phyloP scores from a whole-genome alignment of 2,888 invertebrate species.

The Parapristionchus giblindavisi region DNA sequence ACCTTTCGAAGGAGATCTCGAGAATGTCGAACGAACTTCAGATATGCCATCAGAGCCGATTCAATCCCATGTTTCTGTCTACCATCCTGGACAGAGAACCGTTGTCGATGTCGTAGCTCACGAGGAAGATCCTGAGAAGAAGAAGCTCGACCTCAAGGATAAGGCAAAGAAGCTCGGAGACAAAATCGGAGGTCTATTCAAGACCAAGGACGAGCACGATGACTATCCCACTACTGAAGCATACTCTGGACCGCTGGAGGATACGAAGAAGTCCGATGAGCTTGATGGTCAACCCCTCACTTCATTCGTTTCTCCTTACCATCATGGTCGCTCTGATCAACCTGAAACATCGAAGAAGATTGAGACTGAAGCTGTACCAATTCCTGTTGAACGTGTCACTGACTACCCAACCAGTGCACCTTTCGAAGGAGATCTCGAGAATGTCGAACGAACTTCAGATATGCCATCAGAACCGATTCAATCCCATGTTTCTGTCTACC shows the following conservation, averaged over 20 bases:
- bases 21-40: not conserved
- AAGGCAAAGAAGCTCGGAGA: constrained; percentile 17
- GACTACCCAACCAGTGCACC: not conserved
- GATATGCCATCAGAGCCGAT: not conserved
- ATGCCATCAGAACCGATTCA: not conserved
- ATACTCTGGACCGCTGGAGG: constrained; percentile 1
- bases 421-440: constrained; percentile 16
- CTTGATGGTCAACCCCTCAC: constrained; percentile 7
- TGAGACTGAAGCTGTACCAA: not conserved
- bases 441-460: not conserved
- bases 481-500: constrained; percentile 11
- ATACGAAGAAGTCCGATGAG: not conserved
- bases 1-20: constrained; percentile 12
- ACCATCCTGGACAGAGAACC: not conserved
- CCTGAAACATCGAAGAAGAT: not conserved
- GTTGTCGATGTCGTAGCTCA: not conserved
- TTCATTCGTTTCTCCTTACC: constrained; percentile 8
- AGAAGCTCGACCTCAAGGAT: constrained; percentile 16
- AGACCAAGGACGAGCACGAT: constrained; percentile 6
- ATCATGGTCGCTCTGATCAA: constrained; percentile 3
- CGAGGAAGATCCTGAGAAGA: constrained; percentile 14
- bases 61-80: not conserved
- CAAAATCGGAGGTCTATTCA: constrained; percentile 25
- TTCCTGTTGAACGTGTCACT: not conserved
- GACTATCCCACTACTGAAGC: constrained; percentile 12